Evolutionary conservation across 2,797 vertebrate species (phyloP).

Genomic region (Rallus crepitans): DNA sequence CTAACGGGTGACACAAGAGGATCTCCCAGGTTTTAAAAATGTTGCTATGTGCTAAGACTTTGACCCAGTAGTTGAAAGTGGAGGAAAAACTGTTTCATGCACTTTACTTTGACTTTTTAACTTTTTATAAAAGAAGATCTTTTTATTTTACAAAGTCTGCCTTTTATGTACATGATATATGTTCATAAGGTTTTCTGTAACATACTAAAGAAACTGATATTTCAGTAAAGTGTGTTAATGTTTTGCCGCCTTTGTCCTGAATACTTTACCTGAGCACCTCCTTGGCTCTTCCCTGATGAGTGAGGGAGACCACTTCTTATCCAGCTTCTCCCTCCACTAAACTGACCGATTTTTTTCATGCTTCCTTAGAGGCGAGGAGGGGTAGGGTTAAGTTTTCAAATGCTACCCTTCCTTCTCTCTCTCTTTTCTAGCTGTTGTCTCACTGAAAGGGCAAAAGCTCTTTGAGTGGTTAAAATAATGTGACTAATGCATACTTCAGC

Average conservation of each 20-base stretch:
- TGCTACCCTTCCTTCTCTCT: background rate
- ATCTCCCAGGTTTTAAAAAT: conserved; percentile 20
- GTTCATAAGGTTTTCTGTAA: conserved; percentile 79
- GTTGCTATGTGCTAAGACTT: conserved; percentile 38
- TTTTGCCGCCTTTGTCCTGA: conserved; percentile 49
- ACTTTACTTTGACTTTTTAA: conserved; percentile 84
- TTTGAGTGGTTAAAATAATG: background rate
- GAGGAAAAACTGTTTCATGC: conserved; percentile 75
- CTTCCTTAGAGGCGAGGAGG: background rate
- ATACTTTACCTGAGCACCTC: background rate
- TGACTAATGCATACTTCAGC: background rate
- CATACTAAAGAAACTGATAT: conserved; percentile 81
- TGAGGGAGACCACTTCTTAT: background rate
- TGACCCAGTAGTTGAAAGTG: conserved; percentile 52
- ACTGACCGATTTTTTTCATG: background rate
- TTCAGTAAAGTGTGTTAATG: conserved; percentile 80
- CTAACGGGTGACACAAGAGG: conserved; percentile 22
- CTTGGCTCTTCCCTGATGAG: fast-evolving
- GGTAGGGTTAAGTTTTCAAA: background rate
- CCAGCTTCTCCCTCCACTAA: background rate
- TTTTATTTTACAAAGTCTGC: conserved; percentile 78
- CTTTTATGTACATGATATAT: conserved; percentile 77
- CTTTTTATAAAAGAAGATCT: conserved; percentile 75
- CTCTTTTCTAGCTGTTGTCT: background rate
- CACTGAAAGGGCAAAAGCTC: background rate